Evolutionary conservation across 2,797 vertebrate species (phyloP), one percentile per base, ranked within the genome.

Genomic region (Dromococcyx pavoninus): DNA sequence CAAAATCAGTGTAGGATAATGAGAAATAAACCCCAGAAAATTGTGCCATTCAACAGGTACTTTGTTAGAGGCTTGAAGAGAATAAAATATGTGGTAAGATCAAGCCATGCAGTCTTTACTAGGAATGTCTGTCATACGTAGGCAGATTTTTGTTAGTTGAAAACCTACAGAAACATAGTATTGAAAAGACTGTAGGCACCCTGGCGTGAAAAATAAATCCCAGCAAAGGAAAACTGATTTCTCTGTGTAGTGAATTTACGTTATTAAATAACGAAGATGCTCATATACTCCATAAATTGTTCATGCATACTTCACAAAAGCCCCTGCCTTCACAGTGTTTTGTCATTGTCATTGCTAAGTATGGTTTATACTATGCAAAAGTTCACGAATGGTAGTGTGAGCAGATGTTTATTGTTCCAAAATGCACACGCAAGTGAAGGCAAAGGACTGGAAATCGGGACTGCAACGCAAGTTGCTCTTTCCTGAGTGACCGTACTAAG

Each of bases 341-440:
- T 41, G 56, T 44, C 28, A 0, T 37, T 41, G 56, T 51, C 3
- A 0, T 39, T 44, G 41, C 60, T 23, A 33, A 8, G 22, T 1
- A 0, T 3, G 22, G 43, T 16, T 67, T 21, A 8, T 9, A 3
- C 10, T 5, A 0, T 1, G 17, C 5, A 2, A 1, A 51, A 30
- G 43, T 46, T 48, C 18, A 2, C 1, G 6, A 23, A 33, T 32
- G 32, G 33, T 2, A 6, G 50, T 4, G 3, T 32, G 25, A 62
- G 56, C 56, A 43, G 64, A 6, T 77, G 53, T 5, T 39, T 60
- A 3, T 22, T 17, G 44, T 13, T 90, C 66, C 76, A 58, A 46
- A 73, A 28, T 6, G 33, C 74, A 19, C 2, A 0, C 18, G 17
- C 32, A 30, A 37, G 57, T 11, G 80, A 48, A 54, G 77, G 17